These are phyloP conservation scores for Platynereis dumerilii DNA, from an alignment of 2,888 invertebrate genomes.

Conservation along the genomic window DNA sequence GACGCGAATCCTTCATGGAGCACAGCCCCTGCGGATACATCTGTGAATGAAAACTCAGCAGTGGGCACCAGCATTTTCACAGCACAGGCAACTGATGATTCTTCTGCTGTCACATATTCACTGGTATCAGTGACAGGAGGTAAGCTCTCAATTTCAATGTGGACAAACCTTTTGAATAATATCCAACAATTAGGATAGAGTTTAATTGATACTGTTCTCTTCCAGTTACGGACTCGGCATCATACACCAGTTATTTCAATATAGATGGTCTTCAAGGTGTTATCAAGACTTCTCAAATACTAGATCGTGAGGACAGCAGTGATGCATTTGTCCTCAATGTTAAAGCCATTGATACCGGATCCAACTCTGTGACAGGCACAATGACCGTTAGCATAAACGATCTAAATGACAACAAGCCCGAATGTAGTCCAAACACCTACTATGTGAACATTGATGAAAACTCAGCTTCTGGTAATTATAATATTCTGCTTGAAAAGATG, in stretches of 20 bases:
- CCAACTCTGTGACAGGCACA: slow-evolving; percentile 1
- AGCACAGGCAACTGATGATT: neutral
- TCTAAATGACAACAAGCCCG: neutral
- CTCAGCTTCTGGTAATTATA: no score
- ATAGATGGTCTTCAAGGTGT: neutral
- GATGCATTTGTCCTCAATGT: neutral
- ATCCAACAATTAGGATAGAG: no score
- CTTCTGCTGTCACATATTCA: neutral
- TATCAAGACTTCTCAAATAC: neutral
- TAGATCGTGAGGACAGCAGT: neutral
- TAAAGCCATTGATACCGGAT: neutral
- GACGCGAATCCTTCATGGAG: neutral
- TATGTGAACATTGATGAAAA: no score
- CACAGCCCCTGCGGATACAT: slow-evolving; percentile 3
- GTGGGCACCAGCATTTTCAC: neutral
- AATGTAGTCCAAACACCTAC: neutral
- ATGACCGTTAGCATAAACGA: neutral
- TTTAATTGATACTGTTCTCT: no score
- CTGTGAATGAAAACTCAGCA: neutral
- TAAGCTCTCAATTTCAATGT: no score
- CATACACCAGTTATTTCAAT: neutral
- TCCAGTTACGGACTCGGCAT: no score
- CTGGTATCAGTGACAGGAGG: slow-evolving; percentile 3
- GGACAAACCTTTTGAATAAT: no score
- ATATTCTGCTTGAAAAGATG: no score